A percentile compares a stretch with the other conserved stretches of the same genome.
Conservation (phyloP, 2,888 invertebrate genomes). For the Limnephilus auricula region DNA sequence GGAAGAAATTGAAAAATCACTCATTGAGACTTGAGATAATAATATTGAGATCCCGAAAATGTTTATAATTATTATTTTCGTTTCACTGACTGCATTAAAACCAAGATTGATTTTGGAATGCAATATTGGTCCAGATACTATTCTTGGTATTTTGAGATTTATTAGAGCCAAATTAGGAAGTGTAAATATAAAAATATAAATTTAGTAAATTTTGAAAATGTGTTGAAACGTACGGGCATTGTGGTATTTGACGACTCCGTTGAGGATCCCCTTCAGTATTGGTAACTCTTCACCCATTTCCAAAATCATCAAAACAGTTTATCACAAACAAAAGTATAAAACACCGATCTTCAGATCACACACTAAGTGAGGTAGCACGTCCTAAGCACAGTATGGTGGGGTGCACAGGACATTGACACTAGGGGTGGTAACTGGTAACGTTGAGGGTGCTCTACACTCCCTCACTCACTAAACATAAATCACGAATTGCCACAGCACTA, state of each 20-base stretch:
- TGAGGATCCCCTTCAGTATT: slow-evolving; percentile 93
- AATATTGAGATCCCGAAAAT: background rate
- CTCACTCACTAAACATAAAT: slow-evolving; percentile 33
- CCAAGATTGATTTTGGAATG: background rate
- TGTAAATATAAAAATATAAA: background rate
- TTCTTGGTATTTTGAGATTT: background rate
- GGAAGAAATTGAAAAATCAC: no score
- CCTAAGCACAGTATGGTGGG: slow-evolving; percentile 38
- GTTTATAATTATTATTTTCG: background rate
- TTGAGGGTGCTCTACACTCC: slow-evolving; percentile 16
- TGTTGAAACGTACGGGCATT: slow-evolving; percentile 90
- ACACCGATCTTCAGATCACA: slow-evolving; percentile 67
- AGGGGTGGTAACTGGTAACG: slow-evolving; percentile 39
- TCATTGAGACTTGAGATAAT: background rate
- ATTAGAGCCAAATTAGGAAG: background rate
- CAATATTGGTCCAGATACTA: background rate
- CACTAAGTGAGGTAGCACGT: slow-evolving; percentile 57
- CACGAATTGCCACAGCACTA: slow-evolving; percentile 53
- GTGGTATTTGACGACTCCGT: slow-evolving; percentile 93
- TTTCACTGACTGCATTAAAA: background rate
- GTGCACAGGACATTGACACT: slow-evolving; percentile 56
- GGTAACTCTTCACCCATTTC: slow-evolving; percentile 93
- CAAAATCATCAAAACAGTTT: slow-evolving; percentile 72
- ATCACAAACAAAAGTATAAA: slow-evolving; percentile 57
- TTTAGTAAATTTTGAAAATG: background rate